A percentile compares a stretch with the other conserved stretches of the same genome.
Evolutionary conservation across 2,797 vertebrate genomes (phyloP).

Genomic region (Catamblyrhynchus diadema): DNA sequence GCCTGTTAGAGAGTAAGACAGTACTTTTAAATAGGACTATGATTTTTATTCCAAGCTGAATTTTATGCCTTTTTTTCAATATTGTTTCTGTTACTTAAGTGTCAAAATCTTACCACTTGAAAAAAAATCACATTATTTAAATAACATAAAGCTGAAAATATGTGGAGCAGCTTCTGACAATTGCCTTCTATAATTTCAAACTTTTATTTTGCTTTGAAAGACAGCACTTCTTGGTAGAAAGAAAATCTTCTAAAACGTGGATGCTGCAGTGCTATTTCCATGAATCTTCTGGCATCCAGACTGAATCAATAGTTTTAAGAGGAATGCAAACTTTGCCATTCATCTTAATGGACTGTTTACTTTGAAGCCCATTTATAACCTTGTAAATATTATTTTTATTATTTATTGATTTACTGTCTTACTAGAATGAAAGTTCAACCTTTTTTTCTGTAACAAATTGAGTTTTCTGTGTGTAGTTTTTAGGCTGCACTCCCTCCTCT

Average conservation of each 20-base stretch:
- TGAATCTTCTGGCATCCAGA: slow-evolving; percentile 1
- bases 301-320: slow-evolving; percentile 21
- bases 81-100: background rate
- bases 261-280: background rate
- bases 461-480: background rate
- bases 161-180: background rate
- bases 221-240: background rate
- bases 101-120: background rate
- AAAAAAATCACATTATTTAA: background rate
- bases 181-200: background rate
- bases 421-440: background rate
- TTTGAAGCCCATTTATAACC: background rate
- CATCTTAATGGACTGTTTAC: slow-evolving; percentile 17
- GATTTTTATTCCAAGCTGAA: background rate
- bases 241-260: background rate
- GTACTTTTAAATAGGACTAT: background rate
- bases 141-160: background rate
- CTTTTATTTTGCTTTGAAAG: background rate
- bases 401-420: background rate
- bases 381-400: background rate
- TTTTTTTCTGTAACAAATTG: background rate
- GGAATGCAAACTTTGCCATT: background rate
- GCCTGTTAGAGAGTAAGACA: background rate
- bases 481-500: background rate
- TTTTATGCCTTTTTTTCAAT: background rate